A percentile compares a stretch with the other conserved stretches of the same genome.
Conservation (phyloP, 2,888 invertebrate species). For the Monoplex corrugatus region DNA sequence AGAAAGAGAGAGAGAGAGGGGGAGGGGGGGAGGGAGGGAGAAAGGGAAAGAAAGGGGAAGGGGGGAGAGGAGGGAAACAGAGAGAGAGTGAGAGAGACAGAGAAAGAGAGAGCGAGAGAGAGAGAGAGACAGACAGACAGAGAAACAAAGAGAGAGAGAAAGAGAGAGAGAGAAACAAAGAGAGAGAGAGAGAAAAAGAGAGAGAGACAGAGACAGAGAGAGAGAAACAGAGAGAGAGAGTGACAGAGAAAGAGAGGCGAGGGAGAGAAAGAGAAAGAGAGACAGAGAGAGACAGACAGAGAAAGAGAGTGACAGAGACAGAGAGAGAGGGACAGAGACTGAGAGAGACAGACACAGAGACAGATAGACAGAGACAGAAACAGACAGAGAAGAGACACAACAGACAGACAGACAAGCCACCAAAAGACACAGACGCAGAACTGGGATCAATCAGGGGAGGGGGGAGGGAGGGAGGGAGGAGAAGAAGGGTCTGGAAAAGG, state of each 20-base stretch:
- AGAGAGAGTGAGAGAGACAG: not conserved
- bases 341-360: slow-evolving; percentile 30
- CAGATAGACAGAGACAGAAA: not conserved
- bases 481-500: no score
- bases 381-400: not conserved
- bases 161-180: not conserved
- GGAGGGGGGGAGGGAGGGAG: not conserved
- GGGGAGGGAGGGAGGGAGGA: no score
- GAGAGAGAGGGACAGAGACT: not conserved
- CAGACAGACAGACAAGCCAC: not conserved
- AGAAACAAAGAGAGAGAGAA: not conserved
- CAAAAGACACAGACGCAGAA: no score
- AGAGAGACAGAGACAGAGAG: not conserved
- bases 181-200: not conserved
- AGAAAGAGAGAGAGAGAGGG: not conserved
- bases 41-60: not conserved
- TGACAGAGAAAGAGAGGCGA: not conserved
- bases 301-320: slow-evolving; percentile 6
- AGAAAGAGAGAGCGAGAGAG: not conserved
- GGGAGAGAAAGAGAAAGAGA: not conserved
- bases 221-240: not conserved
- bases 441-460: no score
- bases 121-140: not conserved
- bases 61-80: not conserved
- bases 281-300: not conserved